A percentile compares a stretch with the other conserved stretches of the same genome.
Conservation (phyloP, 1,140 invertebrate genomes). For the Zaprionus nigranus region DNA sequence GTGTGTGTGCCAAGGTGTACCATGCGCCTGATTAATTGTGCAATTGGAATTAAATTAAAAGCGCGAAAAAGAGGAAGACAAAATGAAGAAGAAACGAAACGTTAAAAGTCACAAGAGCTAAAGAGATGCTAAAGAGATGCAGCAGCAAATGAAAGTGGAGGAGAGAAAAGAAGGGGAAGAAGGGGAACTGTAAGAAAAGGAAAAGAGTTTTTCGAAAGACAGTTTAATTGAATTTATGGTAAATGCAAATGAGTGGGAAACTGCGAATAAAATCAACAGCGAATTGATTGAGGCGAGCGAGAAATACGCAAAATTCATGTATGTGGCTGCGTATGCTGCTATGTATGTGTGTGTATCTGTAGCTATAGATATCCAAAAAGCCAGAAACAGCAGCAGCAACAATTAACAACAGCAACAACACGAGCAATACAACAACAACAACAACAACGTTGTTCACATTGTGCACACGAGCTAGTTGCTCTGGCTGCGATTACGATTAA, state of each 20-base stretch:
- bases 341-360: not conserved
- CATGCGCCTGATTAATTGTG: slow-evolving; percentile 78
- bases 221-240: slow-evolving; percentile 78
- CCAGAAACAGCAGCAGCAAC: slow-evolving; percentile 20
- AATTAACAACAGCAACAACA: slow-evolving; percentile 26
- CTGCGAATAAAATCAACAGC: slow-evolving; percentile 57
- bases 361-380: slow-evolving; percentile 34
- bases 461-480: slow-evolving; percentile 53
- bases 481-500: slow-evolving; percentile 72
- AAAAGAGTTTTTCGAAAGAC: slow-evolving; percentile 28
- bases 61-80: slow-evolving; percentile 44
- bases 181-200: slow-evolving; percentile 38
- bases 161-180: slow-evolving; percentile 12
- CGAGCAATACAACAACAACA: slow-evolving; percentile 31
- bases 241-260: slow-evolving; percentile 78
- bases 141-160: slow-evolving; percentile 1
- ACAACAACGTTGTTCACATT: slow-evolving; percentile 40
- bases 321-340: not conserved
- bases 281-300: slow-evolving; percentile 66
- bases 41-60: slow-evolving; percentile 79
- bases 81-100: not conserved
- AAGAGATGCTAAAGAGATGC: not conserved
- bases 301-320: slow-evolving; percentile 41
- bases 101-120: slow-evolving; percentile 7
- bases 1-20: slow-evolving; percentile 67